Percentiles rank a stretch among this genome's conserved stretches.
Evolutionary conservation across 1,140 invertebrate species (phyloP).

Genomic region (Paraescarpia echinospica): DNA sequence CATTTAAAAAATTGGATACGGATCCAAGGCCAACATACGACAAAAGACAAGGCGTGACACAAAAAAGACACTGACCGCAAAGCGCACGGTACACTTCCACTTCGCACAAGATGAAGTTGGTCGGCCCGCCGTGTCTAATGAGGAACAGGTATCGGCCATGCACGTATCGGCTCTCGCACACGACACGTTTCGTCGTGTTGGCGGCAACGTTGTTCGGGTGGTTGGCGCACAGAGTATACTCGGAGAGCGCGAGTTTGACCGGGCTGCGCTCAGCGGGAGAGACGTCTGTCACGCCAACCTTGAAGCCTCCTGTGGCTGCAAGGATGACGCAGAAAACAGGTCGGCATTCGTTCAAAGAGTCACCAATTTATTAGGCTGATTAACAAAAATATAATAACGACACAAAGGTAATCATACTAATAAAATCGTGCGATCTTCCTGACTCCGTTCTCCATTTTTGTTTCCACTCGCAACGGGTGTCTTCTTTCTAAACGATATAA

Average conservation of each 20-base stretch:
- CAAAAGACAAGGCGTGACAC: not conserved
- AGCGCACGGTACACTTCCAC: not conserved
- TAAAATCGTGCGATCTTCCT: too few relatives aligned
- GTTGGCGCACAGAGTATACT: not conserved
- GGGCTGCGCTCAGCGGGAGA: not conserved
- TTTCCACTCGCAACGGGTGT: too few relatives aligned
- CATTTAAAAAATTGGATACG: too few relatives aligned
- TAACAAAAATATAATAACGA: too few relatives aligned
- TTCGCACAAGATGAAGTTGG: not conserved
- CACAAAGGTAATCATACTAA: too few relatives aligned
- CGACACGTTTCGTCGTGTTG: not conserved
- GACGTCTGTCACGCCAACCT: not conserved
- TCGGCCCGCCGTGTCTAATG: not conserved
- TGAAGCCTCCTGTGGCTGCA: not conserved
- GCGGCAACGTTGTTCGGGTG: not conserved
- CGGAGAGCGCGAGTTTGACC: not conserved
- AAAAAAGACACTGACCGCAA: not conserved
- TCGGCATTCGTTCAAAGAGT: not conserved
- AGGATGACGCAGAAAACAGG: not conserved
- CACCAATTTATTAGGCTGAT: too few relatives aligned
- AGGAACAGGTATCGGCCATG: not conserved
- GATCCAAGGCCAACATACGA: not conserved
- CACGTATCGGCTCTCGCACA: not conserved
- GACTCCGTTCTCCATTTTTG: too few relatives aligned
- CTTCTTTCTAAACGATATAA: too few relatives aligned